These are phyloP conservation scores for Brienomyrus longianalis DNA, from an alignment of 2,113 vertebrate species.

Conservation along the genomic window DNA sequence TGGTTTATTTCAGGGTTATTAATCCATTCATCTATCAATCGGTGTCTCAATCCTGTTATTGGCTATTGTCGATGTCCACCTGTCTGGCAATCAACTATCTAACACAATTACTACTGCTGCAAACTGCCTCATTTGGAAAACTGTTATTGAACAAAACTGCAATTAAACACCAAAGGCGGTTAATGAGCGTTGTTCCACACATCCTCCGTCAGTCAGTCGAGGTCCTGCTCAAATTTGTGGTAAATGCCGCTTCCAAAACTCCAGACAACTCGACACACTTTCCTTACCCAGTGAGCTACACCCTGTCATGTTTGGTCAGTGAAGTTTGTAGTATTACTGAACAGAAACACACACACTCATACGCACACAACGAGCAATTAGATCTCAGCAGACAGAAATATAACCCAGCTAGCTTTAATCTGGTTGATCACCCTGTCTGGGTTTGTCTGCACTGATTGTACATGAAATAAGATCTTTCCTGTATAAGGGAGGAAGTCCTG, in stretches of 20 bases:
- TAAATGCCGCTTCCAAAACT: neutral
- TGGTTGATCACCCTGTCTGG: neutral
- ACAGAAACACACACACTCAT: neutral
- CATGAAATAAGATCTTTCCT: slow-evolving; percentile 17
- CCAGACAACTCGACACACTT: neutral
- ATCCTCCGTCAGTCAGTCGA: neutral
- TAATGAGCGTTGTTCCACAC: neutral
- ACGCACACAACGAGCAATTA: neutral
- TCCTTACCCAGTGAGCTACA: neutral
- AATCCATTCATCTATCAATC: neutral
- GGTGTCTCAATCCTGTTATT: neutral
- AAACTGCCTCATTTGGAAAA: neutral
- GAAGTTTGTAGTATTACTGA: neutral
- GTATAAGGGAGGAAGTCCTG: neutral
- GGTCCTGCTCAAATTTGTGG: neutral
- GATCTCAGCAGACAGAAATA: neutral
- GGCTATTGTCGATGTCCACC: neutral
- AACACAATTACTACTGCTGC: neutral
- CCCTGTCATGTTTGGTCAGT: neutral
- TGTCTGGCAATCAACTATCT: neutral
- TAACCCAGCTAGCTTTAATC: neutral
- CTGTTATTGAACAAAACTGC: neutral
- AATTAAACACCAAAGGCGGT: neutral
- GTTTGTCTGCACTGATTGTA: neutral
- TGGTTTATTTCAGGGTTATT: neutral